phyloP scores from a whole-genome alignment of 2,797 vertebrate species.

The Okamejei kenojei region DNA sequence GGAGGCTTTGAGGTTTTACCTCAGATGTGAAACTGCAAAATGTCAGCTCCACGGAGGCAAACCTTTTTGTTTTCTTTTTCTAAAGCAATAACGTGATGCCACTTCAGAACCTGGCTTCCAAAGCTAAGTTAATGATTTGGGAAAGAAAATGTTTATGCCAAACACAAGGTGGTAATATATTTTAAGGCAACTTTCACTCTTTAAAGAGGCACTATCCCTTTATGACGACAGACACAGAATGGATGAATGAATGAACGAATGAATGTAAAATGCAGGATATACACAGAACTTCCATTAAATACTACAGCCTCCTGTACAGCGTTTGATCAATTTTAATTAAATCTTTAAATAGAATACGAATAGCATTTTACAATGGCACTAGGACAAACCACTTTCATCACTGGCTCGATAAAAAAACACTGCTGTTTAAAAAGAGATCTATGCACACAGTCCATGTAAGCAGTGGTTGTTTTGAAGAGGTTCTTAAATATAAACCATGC shows the following conservation, averaged over 20 bases:
- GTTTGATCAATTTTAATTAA: conserved; percentile 39
- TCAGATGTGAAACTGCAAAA: not conserved
- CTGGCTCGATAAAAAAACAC: conserved; percentile 31
- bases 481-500: conserved; percentile 40
- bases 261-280: conserved; percentile 23
- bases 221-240: not conserved
- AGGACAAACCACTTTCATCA: conserved; percentile 30
- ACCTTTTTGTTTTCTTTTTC: not conserved
- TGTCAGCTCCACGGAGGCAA: not conserved
- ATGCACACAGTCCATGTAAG: conserved; percentile 26
- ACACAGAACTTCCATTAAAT: conserved; percentile 35
- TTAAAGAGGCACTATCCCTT: conserved; percentile 32
- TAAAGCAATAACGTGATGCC: not conserved
- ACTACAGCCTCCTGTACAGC: conserved; percentile 36
- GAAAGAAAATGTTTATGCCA: conserved; percentile 4
- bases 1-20: conserved; percentile 9
- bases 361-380: conserved; percentile 35
- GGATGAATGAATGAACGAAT: not conserved
- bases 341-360: conserved; percentile 37
- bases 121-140: not conserved
- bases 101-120: not conserved
- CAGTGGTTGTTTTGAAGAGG: conserved; percentile 42
- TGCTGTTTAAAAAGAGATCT: conserved; percentile 26
- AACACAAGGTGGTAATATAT: conserved; percentile 22
- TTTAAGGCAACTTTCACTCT: conserved; percentile 26